Conservation (phyloP, 2,113 vertebrate species). For the Podocnemis expansa region DNA sequence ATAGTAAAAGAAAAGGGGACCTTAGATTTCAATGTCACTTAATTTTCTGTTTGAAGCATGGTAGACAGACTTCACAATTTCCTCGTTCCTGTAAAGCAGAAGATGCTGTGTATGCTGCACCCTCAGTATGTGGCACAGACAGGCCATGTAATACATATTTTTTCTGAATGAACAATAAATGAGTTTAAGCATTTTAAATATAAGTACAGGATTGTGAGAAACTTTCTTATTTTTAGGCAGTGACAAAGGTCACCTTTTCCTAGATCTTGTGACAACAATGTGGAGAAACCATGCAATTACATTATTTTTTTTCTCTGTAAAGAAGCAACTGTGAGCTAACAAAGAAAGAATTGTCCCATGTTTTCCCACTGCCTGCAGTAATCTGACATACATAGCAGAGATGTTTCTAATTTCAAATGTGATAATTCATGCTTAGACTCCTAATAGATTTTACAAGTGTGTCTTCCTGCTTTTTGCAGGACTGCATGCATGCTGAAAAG, state of each 20-base stretch:
- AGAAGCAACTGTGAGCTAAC: background rate
- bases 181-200: background rate
- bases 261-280: rapidly evolving
- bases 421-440: rapidly evolving
- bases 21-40: background rate
- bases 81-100: background rate
- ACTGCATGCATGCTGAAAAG: background rate
- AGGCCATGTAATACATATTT: background rate
- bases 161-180: background rate
- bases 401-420: background rate
- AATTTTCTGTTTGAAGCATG: background rate
- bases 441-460: background rate
- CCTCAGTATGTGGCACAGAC: background rate
- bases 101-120: background rate
- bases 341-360: background rate
- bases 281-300: background rate
- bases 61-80: background rate
- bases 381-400: background rate
- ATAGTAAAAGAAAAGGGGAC: background rate
- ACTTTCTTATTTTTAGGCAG: background rate
- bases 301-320: background rate
- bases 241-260: conserved; percentile 3
- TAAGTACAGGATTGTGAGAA: background rate
- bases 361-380: background rate
- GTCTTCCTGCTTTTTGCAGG: background rate